Conservation (phyloP, 2,888 invertebrate species). For the Spatulosminthurus flaviceps region DNA sequence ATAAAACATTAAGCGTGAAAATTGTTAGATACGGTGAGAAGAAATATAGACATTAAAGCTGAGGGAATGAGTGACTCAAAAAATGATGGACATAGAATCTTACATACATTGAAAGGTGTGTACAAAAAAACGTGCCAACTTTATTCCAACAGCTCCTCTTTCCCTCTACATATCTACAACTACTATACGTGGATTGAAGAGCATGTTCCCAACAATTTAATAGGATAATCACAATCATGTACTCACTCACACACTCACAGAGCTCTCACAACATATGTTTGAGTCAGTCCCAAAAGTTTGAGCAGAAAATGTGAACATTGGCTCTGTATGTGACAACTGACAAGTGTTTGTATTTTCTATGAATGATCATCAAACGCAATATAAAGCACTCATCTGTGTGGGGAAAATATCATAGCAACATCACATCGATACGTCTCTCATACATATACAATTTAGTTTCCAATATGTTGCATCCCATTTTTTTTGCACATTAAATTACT, state of each 20-base stretch:
- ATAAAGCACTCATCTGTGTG: not conserved
- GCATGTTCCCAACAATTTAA: not conserved
- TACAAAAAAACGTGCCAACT: too few relatives aligned
- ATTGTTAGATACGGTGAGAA: not conserved
- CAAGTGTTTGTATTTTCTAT: slow-evolving; percentile 20
- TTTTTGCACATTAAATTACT: too few relatives aligned
- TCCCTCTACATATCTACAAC: too few relatives aligned
- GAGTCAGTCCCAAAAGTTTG: too few relatives aligned
- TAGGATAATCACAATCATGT: slow-evolving; percentile 7
- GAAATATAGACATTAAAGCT: slow-evolving; percentile 13
- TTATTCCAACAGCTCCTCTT: too few relatives aligned
- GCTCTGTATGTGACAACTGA: not conserved
- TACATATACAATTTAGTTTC: too few relatives aligned
- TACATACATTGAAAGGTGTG: not conserved
- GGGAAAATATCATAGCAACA: too few relatives aligned
- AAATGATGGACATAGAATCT: too few relatives aligned
- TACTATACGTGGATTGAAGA: not conserved
- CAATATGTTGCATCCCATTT: too few relatives aligned
- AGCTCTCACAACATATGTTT: not conserved
- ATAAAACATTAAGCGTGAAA: not conserved
- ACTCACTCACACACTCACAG: too few relatives aligned
- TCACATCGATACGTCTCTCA: too few relatives aligned
- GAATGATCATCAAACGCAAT: slow-evolving; percentile 18
- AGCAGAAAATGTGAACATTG: not conserved
- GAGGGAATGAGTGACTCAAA: not conserved